Conservation (phyloP, 2,888 invertebrate species). For the Clusia tigrina region DNA sequence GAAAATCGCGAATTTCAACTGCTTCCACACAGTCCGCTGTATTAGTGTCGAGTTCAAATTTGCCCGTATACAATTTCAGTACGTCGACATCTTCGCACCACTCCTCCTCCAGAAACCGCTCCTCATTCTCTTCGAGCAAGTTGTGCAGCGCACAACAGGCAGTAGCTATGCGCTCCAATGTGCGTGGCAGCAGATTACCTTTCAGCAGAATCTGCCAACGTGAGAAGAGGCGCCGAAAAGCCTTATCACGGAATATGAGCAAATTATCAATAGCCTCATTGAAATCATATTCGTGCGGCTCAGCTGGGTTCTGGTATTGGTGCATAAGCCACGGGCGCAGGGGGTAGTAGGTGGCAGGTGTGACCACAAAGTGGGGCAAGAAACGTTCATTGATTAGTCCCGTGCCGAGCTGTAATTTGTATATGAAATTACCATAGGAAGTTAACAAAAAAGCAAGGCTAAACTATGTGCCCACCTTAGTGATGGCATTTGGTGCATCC, state of each 20-base stretch:
- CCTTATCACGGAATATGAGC: conserved; percentile 52
- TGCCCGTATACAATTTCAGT: not conserved
- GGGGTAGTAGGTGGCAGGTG: conserved; percentile 51
- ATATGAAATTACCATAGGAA: not conserved
- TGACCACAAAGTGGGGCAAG: conserved; percentile 51
- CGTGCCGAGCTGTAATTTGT: conserved; percentile 25
- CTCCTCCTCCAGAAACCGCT: conserved; percentile 46
- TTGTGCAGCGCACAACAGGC: conserved; percentile 61
- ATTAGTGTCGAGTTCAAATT: conserved; percentile 7
- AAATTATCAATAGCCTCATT: conserved; percentile 58
- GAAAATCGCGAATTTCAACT: conserved; percentile 42
- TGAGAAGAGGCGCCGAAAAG: conserved; percentile 56
- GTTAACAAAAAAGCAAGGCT: not conserved
- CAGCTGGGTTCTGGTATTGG: conserved; percentile 48
- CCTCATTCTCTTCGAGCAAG: conserved; percentile 54
- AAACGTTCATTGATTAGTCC: conserved; percentile 44
- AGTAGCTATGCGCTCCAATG: conserved; percentile 53
- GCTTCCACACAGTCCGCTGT: not conserved
- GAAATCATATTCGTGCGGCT: conserved; percentile 54
- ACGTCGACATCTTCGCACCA: conserved; percentile 51
- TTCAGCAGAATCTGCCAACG: conserved; percentile 60
- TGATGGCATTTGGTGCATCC: conserved; percentile 46
- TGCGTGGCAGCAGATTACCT: conserved; percentile 53
- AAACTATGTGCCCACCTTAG: conserved; percentile 31
- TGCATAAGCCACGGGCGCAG: conserved; percentile 58